Evolutionary conservation across 2,888 invertebrate genomes (phyloP).

Genomic region (Drosophila fungiperda): DNA sequence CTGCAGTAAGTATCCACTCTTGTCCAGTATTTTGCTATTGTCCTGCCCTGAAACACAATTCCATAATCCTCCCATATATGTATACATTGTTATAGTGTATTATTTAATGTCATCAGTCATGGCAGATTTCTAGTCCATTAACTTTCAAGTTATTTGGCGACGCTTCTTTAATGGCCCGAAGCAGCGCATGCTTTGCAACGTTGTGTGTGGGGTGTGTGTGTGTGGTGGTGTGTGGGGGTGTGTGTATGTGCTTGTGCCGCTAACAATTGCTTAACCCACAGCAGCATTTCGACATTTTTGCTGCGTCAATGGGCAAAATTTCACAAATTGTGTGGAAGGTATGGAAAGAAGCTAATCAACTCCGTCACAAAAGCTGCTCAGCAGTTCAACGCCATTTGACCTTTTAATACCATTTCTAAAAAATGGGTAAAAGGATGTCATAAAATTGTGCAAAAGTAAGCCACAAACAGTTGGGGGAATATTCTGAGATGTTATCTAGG

Average conservation of each 20-base stretch:
- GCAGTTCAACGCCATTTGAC: conserved; percentile 54
- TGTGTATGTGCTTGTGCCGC: neutral
- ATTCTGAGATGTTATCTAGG: neutral
- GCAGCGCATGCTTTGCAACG: conserved; percentile 2
- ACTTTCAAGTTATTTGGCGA: conserved; percentile 70
- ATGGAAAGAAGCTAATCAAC: conserved; percentile 13
- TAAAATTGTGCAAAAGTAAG: neutral
- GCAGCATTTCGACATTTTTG: neutral
- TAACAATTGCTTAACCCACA: conserved; percentile 4
- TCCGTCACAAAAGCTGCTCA: neutral
- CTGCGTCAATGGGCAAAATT: neutral
- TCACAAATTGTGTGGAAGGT: neutral
- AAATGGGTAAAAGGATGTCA: neutral
- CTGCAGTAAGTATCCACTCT: neutral
- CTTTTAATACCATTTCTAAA: conserved; percentile 15
- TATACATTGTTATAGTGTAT: conserved; percentile 37
- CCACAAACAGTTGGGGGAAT: neutral
- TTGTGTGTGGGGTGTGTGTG: neutral
- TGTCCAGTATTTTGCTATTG: conserved; percentile 12
- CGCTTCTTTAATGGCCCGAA: conserved; percentile 52
- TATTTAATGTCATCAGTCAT: conserved; percentile 67
- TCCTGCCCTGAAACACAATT: conserved; percentile 9
- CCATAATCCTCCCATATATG: conserved; percentile 4
- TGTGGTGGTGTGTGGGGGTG: neutral
- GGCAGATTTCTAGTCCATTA: conserved; percentile 76